phyloP scores from a whole-genome alignment of 2,797 vertebrate genomes.

The Lithobates pipiens region DNA sequence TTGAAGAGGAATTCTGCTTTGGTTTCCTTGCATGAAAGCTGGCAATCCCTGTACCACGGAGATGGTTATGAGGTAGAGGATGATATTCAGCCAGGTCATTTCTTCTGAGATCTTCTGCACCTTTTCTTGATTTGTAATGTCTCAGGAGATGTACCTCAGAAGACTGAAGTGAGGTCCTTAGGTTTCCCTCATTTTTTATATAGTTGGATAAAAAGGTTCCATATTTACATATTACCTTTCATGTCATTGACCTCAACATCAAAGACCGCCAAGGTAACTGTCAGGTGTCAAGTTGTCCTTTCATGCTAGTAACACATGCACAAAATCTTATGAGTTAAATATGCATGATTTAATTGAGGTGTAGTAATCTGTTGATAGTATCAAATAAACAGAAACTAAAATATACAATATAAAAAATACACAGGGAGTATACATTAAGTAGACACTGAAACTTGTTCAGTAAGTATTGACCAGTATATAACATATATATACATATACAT shows the following conservation, averaged over 20 bases:
- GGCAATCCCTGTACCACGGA: background rate
- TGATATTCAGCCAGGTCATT: background rate
- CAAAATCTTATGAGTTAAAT: too few species aligned
- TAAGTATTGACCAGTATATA: too few species aligned
- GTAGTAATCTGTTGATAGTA: too few species aligned
- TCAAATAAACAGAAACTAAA: too few species aligned
- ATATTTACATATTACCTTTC: conserved; percentile 64
- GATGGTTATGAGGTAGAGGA: background rate
- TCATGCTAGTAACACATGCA: background rate
- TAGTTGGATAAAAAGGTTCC: background rate
- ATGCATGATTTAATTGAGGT: too few species aligned
- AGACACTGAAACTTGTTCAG: too few species aligned
- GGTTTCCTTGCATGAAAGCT: conserved; percentile 27
- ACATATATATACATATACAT: too few species aligned
- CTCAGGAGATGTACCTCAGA: background rate
- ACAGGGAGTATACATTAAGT: too few species aligned
- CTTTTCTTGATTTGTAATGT: background rate
- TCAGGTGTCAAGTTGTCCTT: background rate
- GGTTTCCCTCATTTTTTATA: background rate
- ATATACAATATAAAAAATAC: too few species aligned
- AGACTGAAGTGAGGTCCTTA: background rate
- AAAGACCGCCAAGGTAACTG: conserved; percentile 5
- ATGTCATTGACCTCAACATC: conserved; percentile 59
- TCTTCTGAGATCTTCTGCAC: background rate
- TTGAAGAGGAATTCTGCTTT: conserved; percentile 16